Evolutionary conservation across 2,888 invertebrate species (phyloP).

Genomic region (Lasius platythorax): DNA sequence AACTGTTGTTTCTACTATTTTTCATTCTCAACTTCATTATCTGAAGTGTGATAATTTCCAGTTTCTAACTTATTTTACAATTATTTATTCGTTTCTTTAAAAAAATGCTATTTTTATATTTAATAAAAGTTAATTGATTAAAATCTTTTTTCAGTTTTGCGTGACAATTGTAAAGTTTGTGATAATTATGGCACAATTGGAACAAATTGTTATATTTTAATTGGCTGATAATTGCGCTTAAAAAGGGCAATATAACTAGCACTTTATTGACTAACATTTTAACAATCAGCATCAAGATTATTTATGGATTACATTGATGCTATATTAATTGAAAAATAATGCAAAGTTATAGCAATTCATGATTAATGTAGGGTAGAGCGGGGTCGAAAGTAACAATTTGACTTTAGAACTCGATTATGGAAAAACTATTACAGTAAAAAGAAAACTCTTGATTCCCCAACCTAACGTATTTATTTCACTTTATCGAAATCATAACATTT

Average conservation of each 20-base stretch:
- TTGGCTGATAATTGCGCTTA: not conserved
- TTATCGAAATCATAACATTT: too few species aligned
- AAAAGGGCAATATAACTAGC: not conserved
- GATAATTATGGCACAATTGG: slow-evolving; percentile 9
- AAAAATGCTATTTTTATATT: not conserved
- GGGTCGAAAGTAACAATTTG: too few species aligned
- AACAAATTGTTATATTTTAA: not conserved
- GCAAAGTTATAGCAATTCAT: not conserved
- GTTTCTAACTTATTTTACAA: not conserved
- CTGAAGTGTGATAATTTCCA: not conserved
- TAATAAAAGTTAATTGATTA: not conserved
- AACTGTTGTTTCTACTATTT: not conserved
- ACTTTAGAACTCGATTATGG: too few species aligned
- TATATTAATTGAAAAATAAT: not conserved
- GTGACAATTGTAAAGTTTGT: not conserved
- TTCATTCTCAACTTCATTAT: not conserved
- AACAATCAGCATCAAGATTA: too few species aligned
- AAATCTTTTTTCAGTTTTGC: not conserved
- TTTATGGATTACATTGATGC: not conserved
- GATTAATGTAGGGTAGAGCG: too few species aligned
- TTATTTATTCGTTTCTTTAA: not conserved
- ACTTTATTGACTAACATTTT: not conserved
- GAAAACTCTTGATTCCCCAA: too few species aligned
- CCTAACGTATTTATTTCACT: too few species aligned
- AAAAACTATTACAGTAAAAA: too few species aligned